Evolutionary conservation across 2,888 invertebrate genomes (phyloP), one percentile per base, ranked within the genome.

Genomic region (Leptinotarsa haldemani): DNA sequence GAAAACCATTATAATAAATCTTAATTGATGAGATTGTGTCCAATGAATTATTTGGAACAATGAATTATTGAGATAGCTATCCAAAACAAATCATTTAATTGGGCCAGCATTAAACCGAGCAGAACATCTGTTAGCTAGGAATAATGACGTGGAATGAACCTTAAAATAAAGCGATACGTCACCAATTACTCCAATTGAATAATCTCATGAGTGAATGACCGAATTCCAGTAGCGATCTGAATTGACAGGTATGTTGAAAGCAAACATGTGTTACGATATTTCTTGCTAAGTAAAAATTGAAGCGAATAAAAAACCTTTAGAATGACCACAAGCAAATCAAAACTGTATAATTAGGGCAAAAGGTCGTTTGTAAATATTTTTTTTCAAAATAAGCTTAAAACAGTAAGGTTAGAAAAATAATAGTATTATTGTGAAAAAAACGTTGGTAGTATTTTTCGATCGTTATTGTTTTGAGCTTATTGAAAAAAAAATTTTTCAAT

Each of bases 21-120:
- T 20, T 13, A 50, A 48, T 69, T 20, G 48, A 25, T 0, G 20
- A 7, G n/a, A 40, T 40, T 12, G 58, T 61, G 25, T 18, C 30
- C 16, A n/a, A 61, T 61, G 12, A n/a, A 61, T 61, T 40, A 61
- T 61, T 40, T 61, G n/a, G 40, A 13, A 61, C 61, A 71, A 58
- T 67, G 61, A 71, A 50, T 71, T 48, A 71, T 71, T 66, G 65
- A 63, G 50, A 66, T 48, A 20, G 3, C 20, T 61, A 71, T 71
- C 67, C 67, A 50, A 66, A 67, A 61, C 50, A 66, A 67, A 66
- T 67, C 22, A 58, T 61, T 67, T 71, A 71, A 71, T 67, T 71
- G 61, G 48, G 58, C 58, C 65, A 65, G 70, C 65, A 56, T 71
- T 25, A 50, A 16, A 61, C 50, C 61, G n/a, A 58, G 4, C 25